Evolutionary conservation across 2,113 vertebrate species (phyloP).

Genomic region (Triplophysa siluroides): DNA sequence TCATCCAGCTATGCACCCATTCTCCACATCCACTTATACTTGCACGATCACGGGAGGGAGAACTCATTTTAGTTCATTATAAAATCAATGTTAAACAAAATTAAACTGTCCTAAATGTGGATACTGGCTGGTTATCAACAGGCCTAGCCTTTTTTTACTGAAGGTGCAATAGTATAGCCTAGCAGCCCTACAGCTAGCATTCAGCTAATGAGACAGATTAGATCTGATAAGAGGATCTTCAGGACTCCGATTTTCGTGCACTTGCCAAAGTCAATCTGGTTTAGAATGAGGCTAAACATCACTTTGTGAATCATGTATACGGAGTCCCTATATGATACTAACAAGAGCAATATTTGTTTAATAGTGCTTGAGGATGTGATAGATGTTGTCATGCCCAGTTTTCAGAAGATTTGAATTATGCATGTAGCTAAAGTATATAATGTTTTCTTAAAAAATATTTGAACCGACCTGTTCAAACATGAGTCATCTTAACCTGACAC

Average conservation of each 20-base stretch:
- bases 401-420: neutral
- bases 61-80: neutral
- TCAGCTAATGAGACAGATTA: constrained; percentile 25
- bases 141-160: neutral
- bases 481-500: no score
- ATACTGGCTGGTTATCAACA: neutral
- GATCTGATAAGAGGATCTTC: constrained; percentile 13
- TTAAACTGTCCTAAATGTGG: neutral
- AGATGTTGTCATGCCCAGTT: neutral
- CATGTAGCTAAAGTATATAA: neutral
- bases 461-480: no score
- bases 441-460: no score
- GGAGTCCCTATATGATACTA: neutral
- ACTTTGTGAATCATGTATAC: neutral
- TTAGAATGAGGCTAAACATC: neutral
- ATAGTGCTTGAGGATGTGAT: neutral
- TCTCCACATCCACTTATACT: no score
- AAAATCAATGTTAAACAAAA: neutral
- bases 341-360: neutral
- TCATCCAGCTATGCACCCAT: no score
- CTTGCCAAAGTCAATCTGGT: neutral
- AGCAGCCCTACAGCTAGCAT: constrained; percentile 12
- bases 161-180: neutral
- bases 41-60: neutral
- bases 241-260: neutral